Base-by-base conservation (phyloP, 2,113 vertebrate species). In the Gorsachius goisagi region DNA sequence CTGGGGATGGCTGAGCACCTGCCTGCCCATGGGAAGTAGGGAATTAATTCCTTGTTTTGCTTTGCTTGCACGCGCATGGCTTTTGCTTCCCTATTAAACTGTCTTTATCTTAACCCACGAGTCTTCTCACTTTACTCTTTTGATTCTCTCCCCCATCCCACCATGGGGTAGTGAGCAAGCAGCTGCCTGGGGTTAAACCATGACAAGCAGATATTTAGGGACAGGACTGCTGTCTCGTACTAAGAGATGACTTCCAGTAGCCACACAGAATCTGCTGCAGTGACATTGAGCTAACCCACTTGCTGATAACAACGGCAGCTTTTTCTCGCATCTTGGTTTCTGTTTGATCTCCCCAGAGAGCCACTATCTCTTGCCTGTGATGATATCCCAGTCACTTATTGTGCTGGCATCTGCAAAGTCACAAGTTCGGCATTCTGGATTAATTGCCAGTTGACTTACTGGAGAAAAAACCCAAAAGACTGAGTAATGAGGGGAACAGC, bases 211-310 rank as follows among this genome's bases (percentile, higher is more conserved):
- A 63, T 84, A 84, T 44, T 35, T 7, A 12, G 73, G n/a, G 60
- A 55, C 37, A 87, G 45, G 58, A 39, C 53, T 73, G 56, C 44
- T 94, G 53, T 52, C 44, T 53, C 62, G 10, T 82, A 75, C 39
- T 45, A 59, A 81, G 33, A 71, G 52, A 59, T 15, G 39, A 56
- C n/a, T 88, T 76, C 49, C n/a, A 52, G 39, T n/a, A 94, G 82
- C 52, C 89, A 64, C 62, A 85, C 60, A 56, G 44, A 93, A 82
- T 78, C n/a, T 91, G 77, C 87, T 76, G 91, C 93, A 96, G 84
- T 95, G 94, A 96, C 88, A 89, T 56, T 94, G 94, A 95, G 60
- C 73, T 91, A 87, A 95, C 69, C 60, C 8, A 6, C 50, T 73
- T 78, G 66, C 9, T 32, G 80, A 74, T 91, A 95, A 92, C 64